Conservation (phyloP, 2,888 invertebrate genomes). For the Dexiosoma caninum region DNA sequence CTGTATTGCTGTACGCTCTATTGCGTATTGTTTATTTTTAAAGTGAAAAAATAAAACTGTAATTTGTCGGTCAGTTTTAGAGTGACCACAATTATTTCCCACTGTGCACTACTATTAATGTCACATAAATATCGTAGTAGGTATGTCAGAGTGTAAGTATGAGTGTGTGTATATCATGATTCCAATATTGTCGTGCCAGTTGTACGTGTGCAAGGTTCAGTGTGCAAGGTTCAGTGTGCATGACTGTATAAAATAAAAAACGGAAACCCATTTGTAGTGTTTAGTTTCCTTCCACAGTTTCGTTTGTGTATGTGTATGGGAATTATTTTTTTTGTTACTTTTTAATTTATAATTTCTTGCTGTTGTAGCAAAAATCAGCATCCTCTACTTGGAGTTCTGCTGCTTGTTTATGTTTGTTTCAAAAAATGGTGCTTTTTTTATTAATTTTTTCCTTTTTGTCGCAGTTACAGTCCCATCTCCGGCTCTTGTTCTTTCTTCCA, state of each 20-base stretch:
- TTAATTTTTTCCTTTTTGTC: conserved; percentile 4
- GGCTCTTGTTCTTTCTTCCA: conserved; percentile 18
- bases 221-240: conserved; percentile 1
- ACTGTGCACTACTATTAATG: neutral
- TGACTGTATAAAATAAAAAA: conserved; percentile 21
- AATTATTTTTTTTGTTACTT: no score
- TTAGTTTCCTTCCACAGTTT: conserved; percentile 52
- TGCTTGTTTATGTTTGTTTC: neutral
- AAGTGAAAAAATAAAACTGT: no score
- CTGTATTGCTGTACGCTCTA: no score
- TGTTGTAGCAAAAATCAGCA: conserved; percentile 27
- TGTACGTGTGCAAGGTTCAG: neutral
- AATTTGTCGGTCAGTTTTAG: no score
- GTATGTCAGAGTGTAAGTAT: neutral
- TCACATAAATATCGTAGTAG: neutral
- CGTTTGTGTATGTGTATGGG: neutral
- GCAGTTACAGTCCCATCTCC: neutral
- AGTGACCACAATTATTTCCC: no score
- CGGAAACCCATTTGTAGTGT: conserved; percentile 62
- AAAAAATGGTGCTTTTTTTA: no score
- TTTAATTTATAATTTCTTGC: conserved; percentile 7
- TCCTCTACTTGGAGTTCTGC: conserved; percentile 9
- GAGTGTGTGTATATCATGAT: no score
- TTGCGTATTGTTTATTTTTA: no score
- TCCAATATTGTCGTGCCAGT: neutral